Conservation (phyloP, 2,797 vertebrate genomes). For the Neosalanx taihuensis region DNA sequence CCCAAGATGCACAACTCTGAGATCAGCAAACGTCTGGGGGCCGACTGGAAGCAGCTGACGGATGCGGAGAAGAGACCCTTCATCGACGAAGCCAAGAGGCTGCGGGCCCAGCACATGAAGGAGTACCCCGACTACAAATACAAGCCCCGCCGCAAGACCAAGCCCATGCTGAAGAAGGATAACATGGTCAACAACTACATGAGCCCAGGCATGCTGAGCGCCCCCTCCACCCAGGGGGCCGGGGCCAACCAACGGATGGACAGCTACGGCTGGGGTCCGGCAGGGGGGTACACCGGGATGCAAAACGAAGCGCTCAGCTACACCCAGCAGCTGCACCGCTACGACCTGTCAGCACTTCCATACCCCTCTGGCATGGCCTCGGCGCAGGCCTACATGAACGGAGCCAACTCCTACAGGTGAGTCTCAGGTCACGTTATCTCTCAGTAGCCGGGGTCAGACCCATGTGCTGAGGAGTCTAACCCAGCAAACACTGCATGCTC, state of each 20-base stretch:
- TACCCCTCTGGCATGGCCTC: constrained; percentile 47
- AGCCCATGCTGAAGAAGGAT: constrained; percentile 36
- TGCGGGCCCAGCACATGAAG: constrained; percentile 70
- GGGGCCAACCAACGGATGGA: constrained; percentile 47
- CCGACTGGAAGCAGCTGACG: constrained; percentile 69
- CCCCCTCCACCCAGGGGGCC: constrained; percentile 28
- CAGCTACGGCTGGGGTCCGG: constrained; percentile 53
- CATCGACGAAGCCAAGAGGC: constrained; percentile 73
- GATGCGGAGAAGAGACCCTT: constrained; percentile 75
- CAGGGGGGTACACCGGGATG: constrained; percentile 42
- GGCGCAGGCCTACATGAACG: constrained; percentile 48
- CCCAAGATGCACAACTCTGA: constrained; percentile 77
- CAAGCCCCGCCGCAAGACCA: constrained; percentile 70
- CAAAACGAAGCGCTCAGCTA: constrained; percentile 46
- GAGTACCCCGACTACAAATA: constrained; percentile 77
- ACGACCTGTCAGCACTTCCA: constrained; percentile 46
- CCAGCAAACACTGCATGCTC: too few relatives aligned
- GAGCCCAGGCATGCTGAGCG: constrained; percentile 38
- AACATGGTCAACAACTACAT: constrained; percentile 30
- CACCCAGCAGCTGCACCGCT: constrained; percentile 49
- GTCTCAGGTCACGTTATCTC: constrained; percentile 3
- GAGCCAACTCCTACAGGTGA: constrained; percentile 51
- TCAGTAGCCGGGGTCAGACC: background rate
- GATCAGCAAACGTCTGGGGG: constrained; percentile 74
- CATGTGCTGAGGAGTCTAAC: background rate